These are phyloP conservation scores for Monochamus alternatus DNA, from an alignment of 2,888 invertebrate genomes.

Conservation along the genomic window DNA sequence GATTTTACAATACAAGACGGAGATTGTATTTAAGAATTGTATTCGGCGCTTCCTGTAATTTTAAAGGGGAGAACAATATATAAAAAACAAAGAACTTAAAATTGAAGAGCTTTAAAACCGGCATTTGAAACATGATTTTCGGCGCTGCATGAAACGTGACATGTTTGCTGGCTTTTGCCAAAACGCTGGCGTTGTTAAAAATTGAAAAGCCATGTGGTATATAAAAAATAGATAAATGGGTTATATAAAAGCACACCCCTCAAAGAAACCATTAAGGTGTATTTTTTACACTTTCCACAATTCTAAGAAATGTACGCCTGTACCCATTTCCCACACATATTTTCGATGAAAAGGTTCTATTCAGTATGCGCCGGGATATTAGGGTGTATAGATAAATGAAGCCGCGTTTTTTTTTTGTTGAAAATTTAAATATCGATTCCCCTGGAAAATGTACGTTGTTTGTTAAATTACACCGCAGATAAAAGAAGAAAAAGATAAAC, in stretches of 20 bases:
- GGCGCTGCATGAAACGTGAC: slow-evolving; percentile 1
- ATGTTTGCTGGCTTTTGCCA: slow-evolving; percentile 10
- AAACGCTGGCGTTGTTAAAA: slow-evolving; percentile 9
- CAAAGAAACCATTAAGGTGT: slow-evolving; percentile 12
- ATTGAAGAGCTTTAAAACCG: not conserved
- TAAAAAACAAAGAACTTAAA: too few species aligned
- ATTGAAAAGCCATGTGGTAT: slow-evolving; percentile 1
- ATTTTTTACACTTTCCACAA: slow-evolving; percentile 14
- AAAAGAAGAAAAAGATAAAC: not conserved
- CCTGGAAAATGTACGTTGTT: slow-evolving; percentile 4
- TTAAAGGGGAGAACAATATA: too few species aligned
- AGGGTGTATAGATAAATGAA: slow-evolving; percentile 6
- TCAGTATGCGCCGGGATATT: slow-evolving; percentile 14
- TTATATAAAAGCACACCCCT: slow-evolving; percentile 6
- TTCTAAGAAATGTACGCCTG: slow-evolving; percentile 7
- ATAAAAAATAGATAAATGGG: not conserved
- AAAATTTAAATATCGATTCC: slow-evolving; percentile 23
- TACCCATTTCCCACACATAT: slow-evolving; percentile 11
- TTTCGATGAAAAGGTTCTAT: slow-evolving; percentile 14
- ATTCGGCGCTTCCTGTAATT: too few species aligned
- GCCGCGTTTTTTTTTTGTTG: slow-evolving; percentile 17
- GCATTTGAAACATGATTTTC: slow-evolving; percentile 1
- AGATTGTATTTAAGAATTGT: too few species aligned
- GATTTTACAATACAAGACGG: too few species aligned
- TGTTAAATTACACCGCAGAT: not conserved